Evolutionary conservation across 2,113 vertebrate species (phyloP).

Genomic region (Chloropsis cyanopogon): DNA sequence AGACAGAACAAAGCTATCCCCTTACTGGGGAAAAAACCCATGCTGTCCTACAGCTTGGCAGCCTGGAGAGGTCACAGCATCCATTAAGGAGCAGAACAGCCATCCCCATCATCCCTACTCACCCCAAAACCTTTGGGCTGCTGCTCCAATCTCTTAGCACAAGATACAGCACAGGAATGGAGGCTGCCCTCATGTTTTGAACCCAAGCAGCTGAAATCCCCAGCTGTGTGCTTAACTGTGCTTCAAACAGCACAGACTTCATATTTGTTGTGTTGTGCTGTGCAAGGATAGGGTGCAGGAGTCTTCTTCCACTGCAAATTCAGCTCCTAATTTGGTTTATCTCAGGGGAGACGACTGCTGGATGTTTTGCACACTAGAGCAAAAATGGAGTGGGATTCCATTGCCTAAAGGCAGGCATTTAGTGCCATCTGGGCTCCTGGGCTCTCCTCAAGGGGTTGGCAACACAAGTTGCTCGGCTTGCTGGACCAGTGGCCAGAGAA

Average conservation of each 20-base stretch:
- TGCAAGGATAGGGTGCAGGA: not conserved
- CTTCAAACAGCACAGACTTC: not conserved
- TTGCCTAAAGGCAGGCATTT: not conserved
- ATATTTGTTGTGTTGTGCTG: not conserved
- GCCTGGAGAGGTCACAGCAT: not conserved
- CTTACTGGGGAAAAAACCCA: accelerated
- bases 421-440: not conserved
- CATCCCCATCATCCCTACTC: not conserved
- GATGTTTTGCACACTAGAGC: not conserved
- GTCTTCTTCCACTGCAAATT: not conserved
- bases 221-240: not conserved
- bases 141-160: not conserved
- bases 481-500: not conserved
- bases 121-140: not conserved
- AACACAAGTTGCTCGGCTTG: not conserved
- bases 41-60: not conserved
- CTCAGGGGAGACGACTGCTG: not conserved
- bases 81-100: not conserved
- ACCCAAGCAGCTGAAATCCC: not conserved
- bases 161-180: not conserved
- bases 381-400: not conserved
- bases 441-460: not conserved
- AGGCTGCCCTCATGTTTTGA: not conserved
- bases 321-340: not conserved
- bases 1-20: not conserved